These are phyloP conservation scores for Saccopteryx leptura DNA, from an alignment of 2,113 vertebrate species.

Conservation along the genomic window DNA sequence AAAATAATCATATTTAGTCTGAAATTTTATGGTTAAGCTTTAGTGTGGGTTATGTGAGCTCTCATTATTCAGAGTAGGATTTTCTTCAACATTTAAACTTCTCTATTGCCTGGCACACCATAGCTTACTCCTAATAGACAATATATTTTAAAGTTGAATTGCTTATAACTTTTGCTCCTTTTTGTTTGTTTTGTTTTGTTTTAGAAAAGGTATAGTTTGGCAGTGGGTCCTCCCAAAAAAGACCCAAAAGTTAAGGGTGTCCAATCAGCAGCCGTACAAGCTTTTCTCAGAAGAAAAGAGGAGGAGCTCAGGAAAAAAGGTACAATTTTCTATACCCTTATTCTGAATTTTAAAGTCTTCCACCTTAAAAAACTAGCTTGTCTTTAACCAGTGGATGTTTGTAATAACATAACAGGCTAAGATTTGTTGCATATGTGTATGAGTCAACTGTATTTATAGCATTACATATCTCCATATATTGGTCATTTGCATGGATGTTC, in stretches of 20 bases:
- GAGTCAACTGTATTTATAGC: background rate
- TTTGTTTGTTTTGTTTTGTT: constrained; percentile 62
- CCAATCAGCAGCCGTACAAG: constrained; percentile 95
- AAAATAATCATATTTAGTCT: constrained; percentile 50
- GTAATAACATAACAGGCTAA: background rate
- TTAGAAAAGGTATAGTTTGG: constrained; percentile 96
- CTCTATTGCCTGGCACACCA: background rate
- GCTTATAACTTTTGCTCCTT: constrained; percentile 31
- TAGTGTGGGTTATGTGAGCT: constrained; percentile 12
- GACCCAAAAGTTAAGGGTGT: constrained; percentile 96
- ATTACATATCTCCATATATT: background rate
- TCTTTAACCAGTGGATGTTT: constrained; percentile 28
- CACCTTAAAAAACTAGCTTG: background rate
- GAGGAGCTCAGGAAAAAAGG: constrained; percentile 92
- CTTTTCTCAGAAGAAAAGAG: constrained; percentile 93
- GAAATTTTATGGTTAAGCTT: constrained; percentile 43
- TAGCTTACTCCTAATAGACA: background rate
- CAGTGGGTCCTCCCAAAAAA: constrained; percentile 96
- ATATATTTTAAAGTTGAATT: constrained; percentile 29
- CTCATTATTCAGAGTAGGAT: constrained; percentile 28
- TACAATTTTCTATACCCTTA: constrained; percentile 73
- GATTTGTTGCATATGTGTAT: background rate
- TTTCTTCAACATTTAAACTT: constrained; percentile 49
- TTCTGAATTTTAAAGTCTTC: constrained; percentile 37
- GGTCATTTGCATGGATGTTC: background rate